Base-by-base conservation (phyloP, 2,113 vertebrate genomes). In the Trochalopteron elliotii region DNA sequence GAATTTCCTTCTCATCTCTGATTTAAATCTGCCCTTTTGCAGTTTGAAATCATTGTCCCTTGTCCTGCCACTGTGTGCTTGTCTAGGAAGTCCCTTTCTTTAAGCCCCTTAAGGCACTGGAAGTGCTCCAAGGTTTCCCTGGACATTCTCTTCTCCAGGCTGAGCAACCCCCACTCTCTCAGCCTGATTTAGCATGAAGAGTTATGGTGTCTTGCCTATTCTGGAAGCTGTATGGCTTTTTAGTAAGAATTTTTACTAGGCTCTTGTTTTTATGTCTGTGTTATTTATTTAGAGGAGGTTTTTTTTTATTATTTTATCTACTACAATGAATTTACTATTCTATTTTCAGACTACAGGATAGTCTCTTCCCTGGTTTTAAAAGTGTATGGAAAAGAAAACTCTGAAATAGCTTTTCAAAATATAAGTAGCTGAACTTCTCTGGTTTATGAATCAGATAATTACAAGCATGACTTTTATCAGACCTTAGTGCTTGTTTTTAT, bases 391-490 rank as follows among this genome's bases (percentile, higher is more conserved):
- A 84, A 80, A 93, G 45, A 67, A 75, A 79, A 68, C 11, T 80
- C 59, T 28, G 17, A 65, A 47, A 49, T 87, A 18, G 6, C 7
- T 57, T 27, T 80, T 53, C 17, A 65, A 69, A 77, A 45, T 53
- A 8, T 1, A 65, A 83, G 44, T 71, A 52, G 56, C 44, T 69
- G 23, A 86, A 80, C 28, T 83, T 35, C 60, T 56, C 30, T 45
- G 49, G 21, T 83, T 87, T 76, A 86, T 85, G 55, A 90, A 76
- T 85, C 19, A 21, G 40, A 53, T 85, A 61, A 93, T 89, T 84
- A 65, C 14, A 55, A 31, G 19, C 39, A 45, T 82, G 57, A 76
- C 65, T 95, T 81, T 47, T 91, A 65, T 72, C 87, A 87, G 77
- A 83, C n/a, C 74, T 85, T 45, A 53, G 52, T 2, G 2, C 61